phyloP scores from a whole-genome alignment of 2,113 vertebrate genomes.

The Semicossyphus pulcher region DNA sequence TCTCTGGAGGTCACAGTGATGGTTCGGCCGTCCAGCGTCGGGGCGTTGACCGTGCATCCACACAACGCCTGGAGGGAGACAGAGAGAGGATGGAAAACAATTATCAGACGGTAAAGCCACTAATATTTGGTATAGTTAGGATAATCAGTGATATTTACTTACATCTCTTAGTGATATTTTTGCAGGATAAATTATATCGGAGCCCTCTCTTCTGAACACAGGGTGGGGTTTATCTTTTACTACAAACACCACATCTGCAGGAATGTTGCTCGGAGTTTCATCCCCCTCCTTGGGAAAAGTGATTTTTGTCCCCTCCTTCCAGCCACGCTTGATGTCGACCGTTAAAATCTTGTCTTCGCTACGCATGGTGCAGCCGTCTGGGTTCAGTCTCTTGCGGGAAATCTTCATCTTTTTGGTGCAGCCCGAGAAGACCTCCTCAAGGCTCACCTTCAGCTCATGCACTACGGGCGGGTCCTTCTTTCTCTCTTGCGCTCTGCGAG shows the following conservation, averaged over 20 bases:
- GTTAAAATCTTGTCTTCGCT: conserved; percentile 96
- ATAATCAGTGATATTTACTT: conserved; percentile 55
- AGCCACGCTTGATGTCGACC: conserved; percentile 94
- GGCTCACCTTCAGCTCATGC: conserved; percentile 91
- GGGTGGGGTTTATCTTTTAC: conserved; percentile 94
- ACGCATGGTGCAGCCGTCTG: conserved; percentile 88
- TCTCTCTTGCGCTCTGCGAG: conserved; percentile 71
- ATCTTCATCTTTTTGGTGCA: conserved; percentile 99
- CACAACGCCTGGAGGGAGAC: conserved; percentile 87
- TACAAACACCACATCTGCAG: conserved; percentile 95
- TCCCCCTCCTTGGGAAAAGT: conserved; percentile 97
- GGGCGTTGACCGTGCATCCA: conserved; percentile 89
- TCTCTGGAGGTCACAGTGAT: conserved; percentile 90
- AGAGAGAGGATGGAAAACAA: not conserved
- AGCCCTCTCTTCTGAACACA: conserved; percentile 90
- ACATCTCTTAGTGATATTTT: conserved; percentile 92
- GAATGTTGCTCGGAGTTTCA: conserved; percentile 91
- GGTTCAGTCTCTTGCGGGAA: conserved; percentile 91
- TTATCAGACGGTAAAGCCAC: not conserved
- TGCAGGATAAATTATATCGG: conserved; percentile 91
- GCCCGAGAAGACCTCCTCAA: conserved; percentile 92
- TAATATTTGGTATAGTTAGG: not conserved
- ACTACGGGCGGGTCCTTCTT: conserved; percentile 93
- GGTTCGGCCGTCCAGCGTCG: conserved; percentile 90
- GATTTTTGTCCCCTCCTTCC: conserved; percentile 97